Base-by-base conservation (phyloP, 2,797 vertebrate species). In the Hippocampus kuda region DNA sequence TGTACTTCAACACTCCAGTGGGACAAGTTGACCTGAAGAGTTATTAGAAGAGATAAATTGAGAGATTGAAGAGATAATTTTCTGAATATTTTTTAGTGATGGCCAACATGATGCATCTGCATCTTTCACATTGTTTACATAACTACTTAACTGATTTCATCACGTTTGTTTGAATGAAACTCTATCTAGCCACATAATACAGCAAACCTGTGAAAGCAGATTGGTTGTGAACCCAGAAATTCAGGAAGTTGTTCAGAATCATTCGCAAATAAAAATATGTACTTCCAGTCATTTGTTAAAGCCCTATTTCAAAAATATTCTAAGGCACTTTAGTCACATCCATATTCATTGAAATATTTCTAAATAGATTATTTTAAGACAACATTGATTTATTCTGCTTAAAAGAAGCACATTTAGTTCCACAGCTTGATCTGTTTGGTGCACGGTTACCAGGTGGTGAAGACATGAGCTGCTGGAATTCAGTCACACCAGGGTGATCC, bases 381-480 rank as follows among this genome's bases (percentile, higher is more conserved):
- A 53, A n/a, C 10, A n/a, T 53, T 6, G 2, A 53, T 53, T 26
- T 26, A 13, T 57, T 57, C 54, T 57, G 24, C 54, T 15, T 24
- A 24, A 54, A 54, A n/a, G 54, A 24, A 57, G 18, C 11, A 26
- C 3, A 38, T 63, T 42, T 63, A 38, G 57, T 3, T 48, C n/a
- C 63, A 46, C 63, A 48, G 34, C 57, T 18, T 61, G 30, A 63
- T 38, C 61, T 13, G 3, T n/a, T 46, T 27, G 0, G 2, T 54
- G 22, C 9, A 1, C 63, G 10, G 71, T 72, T 69, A 54, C 64
- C 59, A 57, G 41, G 26, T 16, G 46, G 71, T 4, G 64, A 54
- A 53, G 44, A 68, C 9, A 20, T 6, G 51, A 62, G 53, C 11
- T 18, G 57, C 49, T 66, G 75, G 77, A 81, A 81, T 81, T 81